Percentiles rank a stretch among this genome's conserved stretches.
These are phyloP conservation scores for Armadillidium nasatum DNA, from an alignment of 1,140 invertebrate genomes.

Conservation along the genomic window DNA sequence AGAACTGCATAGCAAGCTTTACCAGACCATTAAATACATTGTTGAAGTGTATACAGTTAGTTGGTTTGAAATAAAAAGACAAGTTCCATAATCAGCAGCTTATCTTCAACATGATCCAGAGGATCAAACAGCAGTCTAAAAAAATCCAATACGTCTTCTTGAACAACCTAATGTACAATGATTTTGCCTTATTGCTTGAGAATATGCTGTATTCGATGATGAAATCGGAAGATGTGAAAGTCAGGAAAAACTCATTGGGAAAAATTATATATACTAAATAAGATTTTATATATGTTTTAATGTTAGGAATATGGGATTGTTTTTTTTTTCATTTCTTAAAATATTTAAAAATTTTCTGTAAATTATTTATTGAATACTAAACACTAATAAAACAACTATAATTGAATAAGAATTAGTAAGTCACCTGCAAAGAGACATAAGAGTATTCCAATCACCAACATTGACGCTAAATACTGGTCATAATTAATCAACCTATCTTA, in stretches of 20 bases:
- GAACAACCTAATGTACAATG: neutral
- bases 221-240: neutral
- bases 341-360: too few relatives aligned
- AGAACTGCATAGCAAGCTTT: neutral
- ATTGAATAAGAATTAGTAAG: too few relatives aligned
- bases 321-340: too few relatives aligned
- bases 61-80: conserved; percentile 4
- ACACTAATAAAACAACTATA: too few relatives aligned
- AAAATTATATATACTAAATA: conserved; percentile 37
- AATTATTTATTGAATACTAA: too few relatives aligned
- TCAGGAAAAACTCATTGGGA: neutral
- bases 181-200: neutral
- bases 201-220: conserved; percentile 5
- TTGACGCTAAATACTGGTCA: too few relatives aligned
- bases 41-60: conserved; percentile 1
- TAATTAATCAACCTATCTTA: too few relatives aligned
- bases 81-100: neutral
- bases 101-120: conserved; percentile 16
- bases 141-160: neutral
- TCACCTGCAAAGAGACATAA: too few relatives aligned
- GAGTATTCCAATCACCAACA: too few relatives aligned
- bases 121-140: neutral
- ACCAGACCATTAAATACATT: neutral
- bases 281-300: too few relatives aligned
- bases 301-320: too few relatives aligned